These are phyloP conservation scores for Apamea epomidion DNA, from an alignment of 2,888 invertebrate species.

Conservation along the genomic window DNA sequence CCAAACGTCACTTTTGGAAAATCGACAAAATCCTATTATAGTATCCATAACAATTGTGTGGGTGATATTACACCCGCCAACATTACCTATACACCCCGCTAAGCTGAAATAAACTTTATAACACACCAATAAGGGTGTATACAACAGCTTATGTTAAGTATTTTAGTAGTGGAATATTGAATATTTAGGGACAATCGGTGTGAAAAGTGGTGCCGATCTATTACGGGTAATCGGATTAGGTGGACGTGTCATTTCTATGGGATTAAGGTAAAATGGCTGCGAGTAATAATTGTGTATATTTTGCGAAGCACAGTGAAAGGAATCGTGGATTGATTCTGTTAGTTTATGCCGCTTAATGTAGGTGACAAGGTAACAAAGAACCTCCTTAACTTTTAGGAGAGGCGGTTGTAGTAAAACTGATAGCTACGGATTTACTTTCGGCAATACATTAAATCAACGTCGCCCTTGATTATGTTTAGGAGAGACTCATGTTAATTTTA, in stretches of 20 bases:
- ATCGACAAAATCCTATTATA: constrained; percentile 54
- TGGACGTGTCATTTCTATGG: constrained; percentile 81
- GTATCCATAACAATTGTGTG: constrained; percentile 63
- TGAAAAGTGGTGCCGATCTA: constrained; percentile 83
- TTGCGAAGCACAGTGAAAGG: constrained; percentile 55
- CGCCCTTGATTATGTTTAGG: neutral
- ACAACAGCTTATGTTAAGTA: neutral
- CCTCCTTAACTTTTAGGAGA: neutral
- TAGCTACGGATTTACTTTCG: neutral
- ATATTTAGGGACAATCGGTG: constrained; percentile 67
- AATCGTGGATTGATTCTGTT: constrained; percentile 25
- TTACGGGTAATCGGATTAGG: constrained; percentile 87
- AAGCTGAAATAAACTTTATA: neutral
- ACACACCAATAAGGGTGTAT: neutral
- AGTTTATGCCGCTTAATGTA: constrained; percentile 18
- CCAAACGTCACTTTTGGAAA: constrained; percentile 66
- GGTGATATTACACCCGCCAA: constrained; percentile 51
- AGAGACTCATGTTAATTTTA: neutral
- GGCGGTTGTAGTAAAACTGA: neutral
- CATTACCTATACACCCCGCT: neutral
- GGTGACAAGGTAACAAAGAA: neutral
- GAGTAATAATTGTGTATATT: constrained; percentile 61
- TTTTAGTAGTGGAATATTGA: constrained; percentile 56
- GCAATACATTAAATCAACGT: neutral
- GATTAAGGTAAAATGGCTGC: constrained; percentile 71